Conservation (phyloP, 2,888 invertebrate genomes). For the Pediacus dermestoides region DNA sequence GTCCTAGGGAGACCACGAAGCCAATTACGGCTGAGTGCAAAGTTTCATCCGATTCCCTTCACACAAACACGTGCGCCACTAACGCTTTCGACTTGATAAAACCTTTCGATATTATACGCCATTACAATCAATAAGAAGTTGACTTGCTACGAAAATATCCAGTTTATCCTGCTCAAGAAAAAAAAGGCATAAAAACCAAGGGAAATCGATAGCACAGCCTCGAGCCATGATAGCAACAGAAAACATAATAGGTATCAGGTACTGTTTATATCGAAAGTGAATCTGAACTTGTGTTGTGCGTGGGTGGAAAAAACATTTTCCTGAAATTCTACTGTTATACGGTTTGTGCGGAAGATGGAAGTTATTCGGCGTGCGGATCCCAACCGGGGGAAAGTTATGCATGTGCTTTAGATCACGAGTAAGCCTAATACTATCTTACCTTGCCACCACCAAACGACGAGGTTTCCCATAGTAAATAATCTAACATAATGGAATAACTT, state of each 20-base stretch:
- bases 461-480: too few relatives aligned
- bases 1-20: constrained; percentile 21
- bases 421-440: too few relatives aligned
- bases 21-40: constrained; percentile 33
- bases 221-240: constrained; percentile 5
- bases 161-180: constrained; percentile 24
- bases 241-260: constrained; percentile 10
- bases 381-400: too few relatives aligned
- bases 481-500: too few relatives aligned
- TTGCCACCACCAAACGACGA: too few relatives aligned
- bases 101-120: constrained; percentile 19
- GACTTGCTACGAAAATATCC: constrained; percentile 21
- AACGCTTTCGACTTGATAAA: constrained; percentile 21
- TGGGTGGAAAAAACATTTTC: too few relatives aligned
- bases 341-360: too few relatives aligned
- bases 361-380: too few relatives aligned
- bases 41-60: constrained; percentile 28
- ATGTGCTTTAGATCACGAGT: too few relatives aligned
- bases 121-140: constrained; percentile 25
- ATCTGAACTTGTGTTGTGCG: too few relatives aligned
- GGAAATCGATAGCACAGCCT: constrained; percentile 10
- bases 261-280: constrained; percentile 13
- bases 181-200: constrained; percentile 7
- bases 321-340: too few relatives aligned
- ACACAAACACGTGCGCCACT: constrained; percentile 26